Evolutionary conservation across 2,888 invertebrate species (phyloP).

Genomic region (Strigamia transsilvanica): DNA sequence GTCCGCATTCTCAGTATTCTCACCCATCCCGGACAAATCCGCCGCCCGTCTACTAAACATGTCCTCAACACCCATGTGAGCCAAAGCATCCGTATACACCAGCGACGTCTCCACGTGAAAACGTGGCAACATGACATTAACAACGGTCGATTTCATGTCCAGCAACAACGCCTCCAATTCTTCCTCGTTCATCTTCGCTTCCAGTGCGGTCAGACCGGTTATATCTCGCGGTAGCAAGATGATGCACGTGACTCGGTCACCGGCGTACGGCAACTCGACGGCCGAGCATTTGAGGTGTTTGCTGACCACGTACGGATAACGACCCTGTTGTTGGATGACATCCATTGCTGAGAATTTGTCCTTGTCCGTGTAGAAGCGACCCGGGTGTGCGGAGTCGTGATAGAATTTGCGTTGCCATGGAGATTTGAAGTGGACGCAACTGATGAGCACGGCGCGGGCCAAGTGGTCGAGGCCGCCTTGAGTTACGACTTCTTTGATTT

Average conservation of each 20-base stretch:
- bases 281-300: conserved; percentile 31
- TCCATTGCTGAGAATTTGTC: conserved; percentile 41
- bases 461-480: conserved; percentile 46
- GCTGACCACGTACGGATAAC: conserved; percentile 45
- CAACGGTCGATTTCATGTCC: conserved; percentile 5
- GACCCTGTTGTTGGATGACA: conserved; percentile 54
- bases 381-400: conserved; percentile 28
- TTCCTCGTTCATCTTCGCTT: conserved; percentile 27
- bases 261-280: conserved; percentile 55
- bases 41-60: conserved; percentile 51
- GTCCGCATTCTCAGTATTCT: background rate
- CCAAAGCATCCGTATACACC: conserved; percentile 51
- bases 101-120: conserved; percentile 55
- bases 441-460: conserved; percentile 64
- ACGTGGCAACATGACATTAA: conserved; percentile 53
- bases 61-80: conserved; percentile 51
- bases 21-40: conserved; percentile 54
- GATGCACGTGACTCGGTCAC: conserved; percentile 52
- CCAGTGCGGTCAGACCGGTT: conserved; percentile 29
- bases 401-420: conserved; percentile 55
- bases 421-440: conserved; percentile 66
- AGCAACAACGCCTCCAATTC: conserved; percentile 12
- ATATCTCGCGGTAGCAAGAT: conserved; percentile 52
- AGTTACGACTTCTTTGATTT: conserved; percentile 76
- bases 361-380: conserved; percentile 50